phyloP scores from a whole-genome alignment of 2,888 invertebrate genomes.

The Odontothrips loti region DNA sequence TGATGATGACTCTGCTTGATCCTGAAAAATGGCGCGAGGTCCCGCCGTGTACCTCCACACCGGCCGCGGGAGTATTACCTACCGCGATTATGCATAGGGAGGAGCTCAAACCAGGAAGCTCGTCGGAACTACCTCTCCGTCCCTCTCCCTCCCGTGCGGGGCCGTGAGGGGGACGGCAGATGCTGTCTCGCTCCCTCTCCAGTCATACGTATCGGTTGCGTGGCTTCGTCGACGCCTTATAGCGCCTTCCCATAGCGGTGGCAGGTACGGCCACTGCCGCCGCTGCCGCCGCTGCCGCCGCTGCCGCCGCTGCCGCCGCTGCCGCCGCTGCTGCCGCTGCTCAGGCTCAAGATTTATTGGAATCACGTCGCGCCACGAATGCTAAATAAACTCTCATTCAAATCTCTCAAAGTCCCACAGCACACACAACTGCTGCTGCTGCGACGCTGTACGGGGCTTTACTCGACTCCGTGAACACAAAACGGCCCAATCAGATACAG shows the following conservation, averaged over 20 bases:
- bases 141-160: not conserved
- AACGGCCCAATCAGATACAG: slow-evolving; percentile 24
- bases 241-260: no score
- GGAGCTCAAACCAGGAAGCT: slow-evolving; percentile 4
- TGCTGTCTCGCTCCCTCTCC: not conserved
- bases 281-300: not conserved
- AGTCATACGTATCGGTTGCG: no score
- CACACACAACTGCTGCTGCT: not conserved
- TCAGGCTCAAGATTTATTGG: slow-evolving; percentile 14
- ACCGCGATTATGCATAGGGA: no score
- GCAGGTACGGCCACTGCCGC: not conserved
- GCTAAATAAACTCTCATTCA: slow-evolving; percentile 26
- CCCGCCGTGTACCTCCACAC: no score
- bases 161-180: not conserved
- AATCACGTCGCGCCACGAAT: slow-evolving; percentile 18
- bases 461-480: not conserved
- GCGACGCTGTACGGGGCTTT: not conserved
- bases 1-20: no score
- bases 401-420: slow-evolving; percentile 17
- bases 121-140: not conserved
- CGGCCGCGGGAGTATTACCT: no score
- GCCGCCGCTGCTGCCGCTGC: not conserved
- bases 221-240: no score
- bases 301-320: not conserved
- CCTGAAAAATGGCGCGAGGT: no score